Evolutionary conservation across 2,888 invertebrate species (phyloP), one percentile per base, ranked within the genome.

Genomic region (Pristionchus maxplancki): DNA sequence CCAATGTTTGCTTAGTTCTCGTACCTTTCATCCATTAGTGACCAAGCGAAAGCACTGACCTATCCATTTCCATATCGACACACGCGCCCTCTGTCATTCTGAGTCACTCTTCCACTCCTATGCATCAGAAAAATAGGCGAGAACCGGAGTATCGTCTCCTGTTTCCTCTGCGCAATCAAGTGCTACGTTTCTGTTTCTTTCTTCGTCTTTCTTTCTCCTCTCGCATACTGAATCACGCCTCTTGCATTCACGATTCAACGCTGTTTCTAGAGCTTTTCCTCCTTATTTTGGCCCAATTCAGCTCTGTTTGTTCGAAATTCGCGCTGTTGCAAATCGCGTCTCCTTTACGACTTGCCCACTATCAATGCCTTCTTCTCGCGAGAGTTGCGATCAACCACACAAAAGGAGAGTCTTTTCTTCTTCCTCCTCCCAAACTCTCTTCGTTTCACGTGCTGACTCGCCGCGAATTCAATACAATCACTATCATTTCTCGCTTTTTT

Each of bases 211-310:
- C 15, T 71, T 71, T 58, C 58, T 58, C 58, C 24, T 4, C 20
- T 58, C 58, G 71, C 71, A 71, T 71, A 64, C 64, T 58, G 58
- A 64, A 64, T 71, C 71, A 37, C 71, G 37, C n/a, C 58, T 58
- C 8, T n/a, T 24, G 6, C 58, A 58, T 58, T 24, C n/a, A 58
- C 58, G 24, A 58, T 58, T 58, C 24, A 9, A 3, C 9, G 50
- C 17, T 67, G n/a, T 67, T 67, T 17, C 17, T 34, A 28, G 15
- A 9, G 17, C 9, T 2, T 34, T 67, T 71, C 28, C 13, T 8
- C 20, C 71, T 40, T 71, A 17, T 71, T 71, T 37, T 24, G 37
- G 20, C 20, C 37, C 6, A 71, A 71, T 5, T 37, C 15, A 15
- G 17, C 2, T 15, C 15, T 67, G 64, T 67, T 67, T 67, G 17